Base-by-base conservation (phyloP, 2,888 invertebrate species). In the Macroteleia sp. region DNA sequence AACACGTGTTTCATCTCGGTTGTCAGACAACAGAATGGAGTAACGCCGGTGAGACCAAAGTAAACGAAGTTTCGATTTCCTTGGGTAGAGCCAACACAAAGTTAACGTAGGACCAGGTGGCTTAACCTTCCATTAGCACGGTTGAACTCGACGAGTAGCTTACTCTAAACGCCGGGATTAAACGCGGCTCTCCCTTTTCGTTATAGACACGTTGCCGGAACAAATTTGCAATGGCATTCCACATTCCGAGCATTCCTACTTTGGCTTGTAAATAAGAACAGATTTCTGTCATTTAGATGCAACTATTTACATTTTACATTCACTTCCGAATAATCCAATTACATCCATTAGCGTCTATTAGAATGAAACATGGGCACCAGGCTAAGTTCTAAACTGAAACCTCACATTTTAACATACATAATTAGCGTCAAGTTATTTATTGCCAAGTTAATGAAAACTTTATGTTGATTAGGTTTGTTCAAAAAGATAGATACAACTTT, bases 61-160 rank as follows among this genome's bases (percentile, higher is more conserved):
- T 75, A 75, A 75, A 75, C 67, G 54, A 75, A 75, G 75, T 75
- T 67, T 75, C 59, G 75, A 75, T 77, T 77, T 77, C 69, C 77
- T 77, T 62, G 67, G 59, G 48, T 59, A 54, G 61, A 61, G 69
- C 22, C 46, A 59, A 57, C 22, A 12, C 67, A 54, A 77, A 80
- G 71, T 77, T 80, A 77, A 66, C 56, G 41, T 22, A 66, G 73
- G 81, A 83, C 79, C 81, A 80, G 80, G 70, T 81, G 80, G 82
- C 80, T 82, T 83, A 83, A 81, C 76, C 82, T 77, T 75, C 83
- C 81, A 83, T 83, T 82, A 81, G 82, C 81, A 76, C 56, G 57
- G 64, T 77, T 79, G 62, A 79, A 73, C 79, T 76, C 69, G 41
- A 70, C 76, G 76, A 79, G 76, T 70, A 41, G 73, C 75, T 71